phyloP scores from a whole-genome alignment of 1,140 invertebrate genomes.

The Linepithema humile region DNA sequence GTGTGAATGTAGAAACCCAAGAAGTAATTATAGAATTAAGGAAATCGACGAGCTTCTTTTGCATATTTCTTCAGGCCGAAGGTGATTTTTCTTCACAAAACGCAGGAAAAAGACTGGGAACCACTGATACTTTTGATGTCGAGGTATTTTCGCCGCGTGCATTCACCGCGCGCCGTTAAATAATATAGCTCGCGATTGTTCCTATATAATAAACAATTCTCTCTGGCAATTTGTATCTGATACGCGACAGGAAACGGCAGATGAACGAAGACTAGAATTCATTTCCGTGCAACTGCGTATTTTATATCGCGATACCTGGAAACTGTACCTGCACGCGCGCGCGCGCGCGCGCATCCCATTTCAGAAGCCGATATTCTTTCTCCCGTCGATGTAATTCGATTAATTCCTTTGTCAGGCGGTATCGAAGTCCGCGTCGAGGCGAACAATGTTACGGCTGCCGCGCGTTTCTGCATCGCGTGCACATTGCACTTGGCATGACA shows the following conservation, averaged over 20 bases:
- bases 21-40: neutral
- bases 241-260: constrained; percentile 31
- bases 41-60: too few relatives aligned
- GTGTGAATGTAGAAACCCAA: neutral
- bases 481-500: constrained; percentile 60
- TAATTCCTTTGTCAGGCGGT: constrained; percentile 59
- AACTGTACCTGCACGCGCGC: neutral
- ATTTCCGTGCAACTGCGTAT: constrained; percentile 43
- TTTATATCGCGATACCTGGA: neutral
- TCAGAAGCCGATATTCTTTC: constrained; percentile 50
- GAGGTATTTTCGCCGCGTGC: neutral
- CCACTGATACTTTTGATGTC: neutral
- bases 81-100: neutral
- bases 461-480: constrained; percentile 61
- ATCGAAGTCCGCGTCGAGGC: constrained; percentile 44
- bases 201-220: constrained; percentile 8
- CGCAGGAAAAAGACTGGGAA: neutral
- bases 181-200: neutral
- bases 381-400: constrained; percentile 54
- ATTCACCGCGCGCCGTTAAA: neutral
- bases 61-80: too few relatives aligned
- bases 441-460: constrained; percentile 57
- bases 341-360: constrained; percentile 11
- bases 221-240: constrained; percentile 26
- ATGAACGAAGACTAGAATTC: constrained; percentile 37